These are phyloP conservation scores for Drosophila pseudoobscura DNA, from an alignment of 1,140 invertebrate genomes.

Conservation along the genomic window DNA sequence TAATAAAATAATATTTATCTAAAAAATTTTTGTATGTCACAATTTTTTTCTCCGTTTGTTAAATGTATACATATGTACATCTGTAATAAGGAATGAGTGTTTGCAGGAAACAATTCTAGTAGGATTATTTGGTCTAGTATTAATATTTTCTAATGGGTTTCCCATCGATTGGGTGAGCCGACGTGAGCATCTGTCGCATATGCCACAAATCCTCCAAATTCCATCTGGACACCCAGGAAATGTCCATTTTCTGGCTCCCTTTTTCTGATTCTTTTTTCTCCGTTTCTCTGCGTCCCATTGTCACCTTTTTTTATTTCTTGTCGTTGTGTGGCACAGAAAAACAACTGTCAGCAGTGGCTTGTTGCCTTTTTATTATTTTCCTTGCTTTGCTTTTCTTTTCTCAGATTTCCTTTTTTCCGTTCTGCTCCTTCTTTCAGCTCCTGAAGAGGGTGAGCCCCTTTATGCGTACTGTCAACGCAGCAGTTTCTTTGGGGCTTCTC, in stretches of 20 bases:
- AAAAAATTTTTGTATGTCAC: too few species aligned
- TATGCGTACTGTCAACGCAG: slow-evolving; percentile 68
- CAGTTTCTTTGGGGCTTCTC: slow-evolving; percentile 41
- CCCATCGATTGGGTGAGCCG: slow-evolving; percentile 3
- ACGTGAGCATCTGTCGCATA: slow-evolving; percentile 57
- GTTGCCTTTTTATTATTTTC: slow-evolving; percentile 73
- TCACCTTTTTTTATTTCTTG: slow-evolving; percentile 61
- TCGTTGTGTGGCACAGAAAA: slow-evolving; percentile 32
- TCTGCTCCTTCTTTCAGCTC: slow-evolving; percentile 30
- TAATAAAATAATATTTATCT: too few species aligned
- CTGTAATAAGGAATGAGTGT: too few species aligned
- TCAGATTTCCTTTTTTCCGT: slow-evolving; percentile 6
- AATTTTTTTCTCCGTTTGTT: too few species aligned
- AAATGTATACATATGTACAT: too few species aligned
- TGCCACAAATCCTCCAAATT: slow-evolving; percentile 31
- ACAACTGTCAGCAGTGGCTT: slow-evolving; percentile 77
- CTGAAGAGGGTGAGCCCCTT: slow-evolving; percentile 51
- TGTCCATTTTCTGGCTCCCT: slow-evolving; percentile 66
- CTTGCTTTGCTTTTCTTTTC: slow-evolving; percentile 22
- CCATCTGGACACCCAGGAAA: slow-evolving; percentile 40
- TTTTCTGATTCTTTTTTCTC: slow-evolving; percentile 27
- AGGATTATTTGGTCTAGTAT: too few species aligned
- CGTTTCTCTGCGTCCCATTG: slow-evolving; percentile 61
- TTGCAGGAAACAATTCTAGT: too few species aligned
- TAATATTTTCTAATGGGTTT: too few species aligned